These are phyloP conservation scores for Xestobium rufovillosum DNA, from an alignment of 2,888 invertebrate species.

Conservation along the genomic window DNA sequence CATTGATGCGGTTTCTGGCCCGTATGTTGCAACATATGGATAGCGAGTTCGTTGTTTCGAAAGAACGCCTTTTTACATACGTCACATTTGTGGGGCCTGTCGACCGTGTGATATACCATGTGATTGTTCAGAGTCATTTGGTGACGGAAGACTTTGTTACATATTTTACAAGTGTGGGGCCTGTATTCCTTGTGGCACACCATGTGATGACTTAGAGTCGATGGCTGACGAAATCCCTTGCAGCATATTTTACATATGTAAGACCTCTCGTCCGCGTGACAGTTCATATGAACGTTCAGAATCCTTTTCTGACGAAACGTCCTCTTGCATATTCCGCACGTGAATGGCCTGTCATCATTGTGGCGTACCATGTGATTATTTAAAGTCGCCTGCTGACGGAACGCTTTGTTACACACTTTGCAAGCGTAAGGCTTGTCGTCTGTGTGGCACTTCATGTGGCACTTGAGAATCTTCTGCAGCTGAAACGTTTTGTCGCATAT, in stretches of 20 bases:
- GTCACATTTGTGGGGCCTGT: too few relatives aligned
- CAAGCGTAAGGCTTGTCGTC: background rate
- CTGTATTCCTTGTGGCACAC: background rate
- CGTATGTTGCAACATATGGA: too few relatives aligned
- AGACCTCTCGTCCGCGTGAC: background rate
- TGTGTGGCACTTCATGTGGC: too few relatives aligned
- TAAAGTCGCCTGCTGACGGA: background rate
- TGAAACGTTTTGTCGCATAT: too few relatives aligned
- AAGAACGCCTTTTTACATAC: too few relatives aligned
- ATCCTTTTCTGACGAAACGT: background rate
- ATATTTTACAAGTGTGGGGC: too few relatives aligned
- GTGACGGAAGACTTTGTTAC: too few relatives aligned
- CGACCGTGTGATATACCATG: too few relatives aligned
- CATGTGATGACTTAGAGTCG: background rate
- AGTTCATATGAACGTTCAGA: background rate
- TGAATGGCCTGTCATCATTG: constrained; percentile 3
- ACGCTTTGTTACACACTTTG: constrained; percentile 3
- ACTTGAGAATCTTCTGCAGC: too few relatives aligned
- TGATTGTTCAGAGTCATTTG: too few relatives aligned
- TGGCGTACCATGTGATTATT: background rate
- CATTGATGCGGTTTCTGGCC: too few relatives aligned
- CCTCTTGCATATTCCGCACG: constrained; percentile 1
- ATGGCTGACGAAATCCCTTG: background rate
- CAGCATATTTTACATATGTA: background rate
- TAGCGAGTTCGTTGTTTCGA: too few relatives aligned